Percentiles rank a stretch among this genome's conserved stretches.
phyloP scores from a whole-genome alignment of 1,140 invertebrate species.

The Philotrypesis tridentata region DNA sequence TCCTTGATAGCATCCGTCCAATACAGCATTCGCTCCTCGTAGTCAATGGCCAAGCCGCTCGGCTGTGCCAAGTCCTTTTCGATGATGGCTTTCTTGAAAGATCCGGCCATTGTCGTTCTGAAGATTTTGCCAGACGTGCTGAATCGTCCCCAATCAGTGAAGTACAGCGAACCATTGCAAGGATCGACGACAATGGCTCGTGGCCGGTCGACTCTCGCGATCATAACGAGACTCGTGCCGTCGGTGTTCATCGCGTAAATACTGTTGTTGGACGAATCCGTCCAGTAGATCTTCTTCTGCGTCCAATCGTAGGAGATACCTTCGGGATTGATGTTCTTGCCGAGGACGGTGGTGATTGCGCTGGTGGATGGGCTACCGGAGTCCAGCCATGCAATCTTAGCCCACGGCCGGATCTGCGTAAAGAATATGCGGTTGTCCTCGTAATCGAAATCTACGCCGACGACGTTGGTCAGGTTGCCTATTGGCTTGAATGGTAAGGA shows the following conservation, averaged over 20 bases:
- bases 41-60: slow-evolving; percentile 96
- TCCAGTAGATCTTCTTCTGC: slow-evolving; percentile 97
- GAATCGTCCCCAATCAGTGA: slow-evolving; percentile 94
- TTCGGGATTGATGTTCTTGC: slow-evolving; percentile 92
- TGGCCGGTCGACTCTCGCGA: slow-evolving; percentile 92
- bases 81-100: slow-evolving; percentile 91
- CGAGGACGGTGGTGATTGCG: slow-evolving; percentile 83
- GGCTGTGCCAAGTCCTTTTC: slow-evolving; percentile 94
- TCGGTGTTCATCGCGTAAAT: slow-evolving; percentile 97
- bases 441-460: slow-evolving; percentile 97
- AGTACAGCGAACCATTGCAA: slow-evolving; percentile 94
- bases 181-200: slow-evolving; percentile 97
- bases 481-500: slow-evolving; percentile 90
- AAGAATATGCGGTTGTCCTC: slow-evolving; percentile 90
- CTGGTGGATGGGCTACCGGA: slow-evolving; percentile 78
- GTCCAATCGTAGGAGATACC: slow-evolving; percentile 98
- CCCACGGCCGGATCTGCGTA: slow-evolving; percentile 93
- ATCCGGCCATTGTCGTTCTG: slow-evolving; percentile 96
- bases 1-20: slow-evolving; percentile 98
- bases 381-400: slow-evolving; percentile 87
- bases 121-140: slow-evolving; percentile 96
- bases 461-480: slow-evolving; percentile 95
- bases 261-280: slow-evolving; percentile 93
- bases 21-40: slow-evolving; percentile 94
- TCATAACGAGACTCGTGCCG: slow-evolving; percentile 92